Percentiles rank a stretch among this genome's conserved stretches.
Conservation (phyloP, 2,113 vertebrate species). For the Cettia cetti region DNA sequence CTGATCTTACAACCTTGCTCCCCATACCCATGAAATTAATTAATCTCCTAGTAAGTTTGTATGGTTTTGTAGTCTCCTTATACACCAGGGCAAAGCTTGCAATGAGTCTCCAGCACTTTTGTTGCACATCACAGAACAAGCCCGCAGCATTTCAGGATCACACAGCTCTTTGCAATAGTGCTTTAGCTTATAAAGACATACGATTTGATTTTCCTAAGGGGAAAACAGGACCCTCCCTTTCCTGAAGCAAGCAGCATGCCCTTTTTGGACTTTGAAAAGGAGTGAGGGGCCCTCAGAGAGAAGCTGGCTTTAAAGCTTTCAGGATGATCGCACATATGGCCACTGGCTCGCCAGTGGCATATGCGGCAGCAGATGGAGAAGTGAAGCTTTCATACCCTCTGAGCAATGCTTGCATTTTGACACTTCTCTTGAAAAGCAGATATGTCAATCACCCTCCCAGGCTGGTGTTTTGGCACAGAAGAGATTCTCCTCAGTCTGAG, state of each 20-base stretch:
- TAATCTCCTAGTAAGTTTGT: neutral
- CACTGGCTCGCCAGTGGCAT: neutral
- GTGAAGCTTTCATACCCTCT: neutral
- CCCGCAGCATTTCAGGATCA: neutral
- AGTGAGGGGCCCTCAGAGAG: neutral
- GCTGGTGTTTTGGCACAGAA: neutral
- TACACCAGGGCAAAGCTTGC: neutral
- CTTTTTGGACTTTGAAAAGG: neutral
- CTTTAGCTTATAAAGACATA: neutral
- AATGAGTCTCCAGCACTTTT: neutral
- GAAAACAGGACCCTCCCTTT: neutral
- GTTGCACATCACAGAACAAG: neutral
- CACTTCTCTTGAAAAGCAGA: slow-evolving; percentile 11
- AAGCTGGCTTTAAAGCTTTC: neutral
- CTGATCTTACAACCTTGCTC: neutral
- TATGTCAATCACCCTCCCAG: neutral
- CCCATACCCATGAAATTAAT: neutral
- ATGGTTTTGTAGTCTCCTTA: neutral
- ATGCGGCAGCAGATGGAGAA: neutral
- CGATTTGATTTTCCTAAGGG: neutral
- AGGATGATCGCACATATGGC: neutral
- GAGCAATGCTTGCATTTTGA: neutral
- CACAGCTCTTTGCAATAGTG: neutral
- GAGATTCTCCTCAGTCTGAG: neutral
- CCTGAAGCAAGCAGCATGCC: neutral